Base-by-base conservation (phyloP, 2,797 vertebrate species). In the Crenuchus spilurus region DNA sequence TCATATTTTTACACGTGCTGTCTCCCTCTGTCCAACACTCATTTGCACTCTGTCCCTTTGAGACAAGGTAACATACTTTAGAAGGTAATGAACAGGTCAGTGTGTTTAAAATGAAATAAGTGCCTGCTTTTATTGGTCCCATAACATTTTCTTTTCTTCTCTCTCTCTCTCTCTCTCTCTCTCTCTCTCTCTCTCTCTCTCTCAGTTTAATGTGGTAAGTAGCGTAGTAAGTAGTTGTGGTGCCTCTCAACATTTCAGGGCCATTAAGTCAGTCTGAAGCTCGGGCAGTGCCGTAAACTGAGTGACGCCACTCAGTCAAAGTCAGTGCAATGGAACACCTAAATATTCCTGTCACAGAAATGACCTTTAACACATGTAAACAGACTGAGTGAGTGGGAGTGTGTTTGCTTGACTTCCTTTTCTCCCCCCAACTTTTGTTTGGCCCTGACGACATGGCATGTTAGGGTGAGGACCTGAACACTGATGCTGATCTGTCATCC, bases 261-360 rank as follows among this genome's bases (percentile, higher is more conserved):
- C 83, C 84, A 85, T 88, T 91, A 90, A 90, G 86, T 86, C 83
- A 82, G 88, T 88, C 86, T 87, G 76, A 81, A 75, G 64, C 73
- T 33, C n/a, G 24, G 28, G 22, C 60, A 55, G 66, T 20, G 72
- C 52, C 52, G 52, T 68, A 83, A 84, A 88, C 84, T 83, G 78
- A 79, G 86, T 80, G 84, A 84, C 72, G 39, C 48, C 46, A 57
- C 26, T 26, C 57, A 37, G 24, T 76, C 65, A 77, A 84, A 84
- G 79, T 74, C 8, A 42, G 14, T 55, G 81, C 79, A 70, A 79
- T 76, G 58, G 81, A 82, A 82, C 78, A 72, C 67, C 35, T 2
- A 70, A 78, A 86, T 84, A 86, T 86, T 85, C 88, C 89, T 84
- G 86, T 80, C 85, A 86, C 72, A 58, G 22, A 51, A 22, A 26